Base-by-base conservation (phyloP, 2,797 vertebrate species). In the Garrulus glandarius region DNA sequence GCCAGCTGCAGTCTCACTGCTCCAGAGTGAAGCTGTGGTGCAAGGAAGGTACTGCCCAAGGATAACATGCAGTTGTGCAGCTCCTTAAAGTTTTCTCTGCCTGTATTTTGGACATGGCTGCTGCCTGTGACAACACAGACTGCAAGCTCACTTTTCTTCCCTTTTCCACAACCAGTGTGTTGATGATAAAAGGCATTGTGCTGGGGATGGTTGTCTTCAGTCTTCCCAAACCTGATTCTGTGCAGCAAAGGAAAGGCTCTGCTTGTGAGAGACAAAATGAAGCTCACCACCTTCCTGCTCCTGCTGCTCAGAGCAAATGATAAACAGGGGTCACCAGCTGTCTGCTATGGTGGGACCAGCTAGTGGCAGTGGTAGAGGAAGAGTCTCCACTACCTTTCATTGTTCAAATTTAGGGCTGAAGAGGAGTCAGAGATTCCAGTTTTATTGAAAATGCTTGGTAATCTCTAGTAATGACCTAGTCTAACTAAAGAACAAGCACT, bases 381-480 rank as follows among this genome's bases (percentile, higher is more conserved):
- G 50, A 79, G 55, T 80, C 50, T 84, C 89, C 53, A 19, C 30
- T 41, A 15, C 36, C 74, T 76, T 65, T 61, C 41, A n/a, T 32
- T 3, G 1, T 43, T 94, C 37, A 60, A 47, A 76, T 84, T 57
- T 81, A 82, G 94, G 86, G 39, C 57, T 8, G 3, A 79, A 87
- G 85, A 87, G 64, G 94, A 94, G 91, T 91, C 37, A 74, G 96
- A 89, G 75, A 85, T 77, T 81, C 59, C 78, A 84, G 93, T 84
- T 82, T 96, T 81, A 63, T 63, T 84, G 95, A 92, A 97, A 96
- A 95, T 61, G 56, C 93, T 93, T 84, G 11, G 96, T 97, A 91
- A 97, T 96, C 93, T 97, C 95, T 94, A 96, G 96, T 98, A 98
- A 98, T 97, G 97, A 97, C 98, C 97, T 91, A 79, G 91, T 96